Percentiles rank a stretch among this genome's conserved stretches.
phyloP scores from a whole-genome alignment of 2,113 vertebrate genomes.

The Coturnix japonica region DNA sequence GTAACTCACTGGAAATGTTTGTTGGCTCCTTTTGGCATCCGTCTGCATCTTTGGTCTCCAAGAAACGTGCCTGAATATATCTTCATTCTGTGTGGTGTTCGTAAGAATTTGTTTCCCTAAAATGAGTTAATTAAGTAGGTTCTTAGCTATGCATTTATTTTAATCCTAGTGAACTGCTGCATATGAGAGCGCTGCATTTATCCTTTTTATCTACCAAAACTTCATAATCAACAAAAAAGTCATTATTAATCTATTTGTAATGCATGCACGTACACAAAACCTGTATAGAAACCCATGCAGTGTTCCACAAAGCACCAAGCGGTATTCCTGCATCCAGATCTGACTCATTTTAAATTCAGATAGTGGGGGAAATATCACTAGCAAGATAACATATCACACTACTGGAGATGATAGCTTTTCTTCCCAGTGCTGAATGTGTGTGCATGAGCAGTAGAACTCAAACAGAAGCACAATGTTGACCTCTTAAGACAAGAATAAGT shows the following conservation, averaged over 20 bases:
- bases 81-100: background rate
- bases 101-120: background rate
- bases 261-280: background rate
- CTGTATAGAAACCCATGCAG: background rate
- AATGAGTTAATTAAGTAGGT: slow-evolving; percentile 21
- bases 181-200: background rate
- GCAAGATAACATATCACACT: background rate
- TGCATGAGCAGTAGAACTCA: background rate
- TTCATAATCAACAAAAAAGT: background rate
- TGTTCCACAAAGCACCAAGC: background rate
- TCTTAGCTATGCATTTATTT: background rate
- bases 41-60: background rate
- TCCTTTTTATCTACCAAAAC: background rate
- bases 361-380: background rate
- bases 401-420: background rate
- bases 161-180: background rate
- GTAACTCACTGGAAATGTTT: background rate
- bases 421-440: background rate
- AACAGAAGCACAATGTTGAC: background rate
- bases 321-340: background rate
- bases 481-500: background rate
- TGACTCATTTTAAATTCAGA: slow-evolving; percentile 41
- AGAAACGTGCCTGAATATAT: background rate
- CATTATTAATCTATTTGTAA: background rate
- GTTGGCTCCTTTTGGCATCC: slow-evolving; percentile 23